These are phyloP conservation scores for Cabera pusaria DNA, from an alignment of 2,888 invertebrate genomes.

Conservation along the genomic window DNA sequence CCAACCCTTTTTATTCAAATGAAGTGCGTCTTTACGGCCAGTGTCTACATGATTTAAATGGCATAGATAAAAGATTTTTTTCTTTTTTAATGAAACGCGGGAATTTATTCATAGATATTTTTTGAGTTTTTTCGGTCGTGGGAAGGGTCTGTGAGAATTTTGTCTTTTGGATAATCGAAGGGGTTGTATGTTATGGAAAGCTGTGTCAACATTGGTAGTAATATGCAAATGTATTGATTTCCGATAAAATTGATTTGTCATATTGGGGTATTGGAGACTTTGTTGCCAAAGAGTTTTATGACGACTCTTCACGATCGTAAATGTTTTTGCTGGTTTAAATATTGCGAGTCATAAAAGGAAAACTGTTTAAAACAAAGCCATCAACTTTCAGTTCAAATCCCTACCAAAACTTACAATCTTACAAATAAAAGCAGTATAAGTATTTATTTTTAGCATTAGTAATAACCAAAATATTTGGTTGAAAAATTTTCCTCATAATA, in stretches of 20 bases:
- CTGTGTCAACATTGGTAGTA: constrained; percentile 75
- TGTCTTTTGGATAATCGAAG: constrained; percentile 66
- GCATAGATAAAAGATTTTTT: constrained; percentile 62
- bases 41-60: constrained; percentile 48
- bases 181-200: constrained; percentile 74
- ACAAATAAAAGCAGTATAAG: too few relatives aligned
- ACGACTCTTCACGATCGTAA: too few relatives aligned
- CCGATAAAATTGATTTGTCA: constrained; percentile 41
- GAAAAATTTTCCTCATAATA: too few relatives aligned
- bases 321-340: too few relatives aligned
- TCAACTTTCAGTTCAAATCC: too few relatives aligned
- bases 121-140: constrained; percentile 45
- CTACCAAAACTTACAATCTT: too few relatives aligned
- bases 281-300: constrained; percentile 24
- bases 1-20: constrained; percentile 76
- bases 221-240: constrained; percentile 66
- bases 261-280: constrained; percentile 25
- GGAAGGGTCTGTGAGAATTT: constrained; percentile 54
- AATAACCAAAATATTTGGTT: too few relatives aligned
- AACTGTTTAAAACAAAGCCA: too few relatives aligned
- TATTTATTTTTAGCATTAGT: too few relatives aligned
- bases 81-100: constrained; percentile 48
- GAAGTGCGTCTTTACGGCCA: constrained; percentile 62
- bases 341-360: too few relatives aligned
- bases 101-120: constrained; percentile 71